Conservation (phyloP, 2,113 vertebrate species). For the Dicrurus megarhynchus region DNA sequence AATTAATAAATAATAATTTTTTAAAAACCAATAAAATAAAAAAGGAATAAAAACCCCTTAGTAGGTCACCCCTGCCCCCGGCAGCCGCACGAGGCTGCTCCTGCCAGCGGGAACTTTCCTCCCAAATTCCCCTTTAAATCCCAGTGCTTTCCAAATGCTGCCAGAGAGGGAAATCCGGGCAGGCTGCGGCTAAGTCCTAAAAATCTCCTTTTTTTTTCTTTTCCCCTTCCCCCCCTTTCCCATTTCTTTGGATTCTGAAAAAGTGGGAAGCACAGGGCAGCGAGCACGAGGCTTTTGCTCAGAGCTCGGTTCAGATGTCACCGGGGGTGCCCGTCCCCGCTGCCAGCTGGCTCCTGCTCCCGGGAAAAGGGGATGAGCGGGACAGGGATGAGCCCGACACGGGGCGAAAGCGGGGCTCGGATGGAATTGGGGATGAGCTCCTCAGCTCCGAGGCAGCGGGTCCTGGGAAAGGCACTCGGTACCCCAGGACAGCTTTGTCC, state of each 20-base stretch:
- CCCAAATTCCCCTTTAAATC: not conserved
- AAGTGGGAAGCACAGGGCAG: not conserved
- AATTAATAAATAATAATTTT: too few species aligned
- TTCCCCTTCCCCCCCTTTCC: not conserved
- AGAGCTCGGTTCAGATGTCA: not conserved
- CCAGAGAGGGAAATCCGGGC: not conserved
- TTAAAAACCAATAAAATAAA: too few species aligned
- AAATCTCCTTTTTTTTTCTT: not conserved
- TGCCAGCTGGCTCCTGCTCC: not conserved
- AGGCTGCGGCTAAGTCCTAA: not conserved
- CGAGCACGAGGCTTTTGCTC: not conserved
- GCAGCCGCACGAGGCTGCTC: not conserved
- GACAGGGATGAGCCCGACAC: accelerated
- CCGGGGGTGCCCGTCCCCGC: not conserved
- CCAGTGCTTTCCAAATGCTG: not conserved
- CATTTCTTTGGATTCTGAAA: not conserved
- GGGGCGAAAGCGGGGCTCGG: not conserved
- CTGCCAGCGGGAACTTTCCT: not conserved
- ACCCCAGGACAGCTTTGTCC: not conserved
- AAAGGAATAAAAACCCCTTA: not conserved
- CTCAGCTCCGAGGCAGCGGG: accelerated
- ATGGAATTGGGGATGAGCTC: not conserved
- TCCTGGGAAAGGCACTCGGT: not conserved
- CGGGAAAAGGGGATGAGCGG: not conserved
- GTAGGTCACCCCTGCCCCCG: not conserved